Percentiles rank a stretch among this genome's conserved stretches.
These are phyloP conservation scores for Ceratina australensis DNA, from an alignment of 1,140 invertebrate genomes.

Conservation along the genomic window DNA sequence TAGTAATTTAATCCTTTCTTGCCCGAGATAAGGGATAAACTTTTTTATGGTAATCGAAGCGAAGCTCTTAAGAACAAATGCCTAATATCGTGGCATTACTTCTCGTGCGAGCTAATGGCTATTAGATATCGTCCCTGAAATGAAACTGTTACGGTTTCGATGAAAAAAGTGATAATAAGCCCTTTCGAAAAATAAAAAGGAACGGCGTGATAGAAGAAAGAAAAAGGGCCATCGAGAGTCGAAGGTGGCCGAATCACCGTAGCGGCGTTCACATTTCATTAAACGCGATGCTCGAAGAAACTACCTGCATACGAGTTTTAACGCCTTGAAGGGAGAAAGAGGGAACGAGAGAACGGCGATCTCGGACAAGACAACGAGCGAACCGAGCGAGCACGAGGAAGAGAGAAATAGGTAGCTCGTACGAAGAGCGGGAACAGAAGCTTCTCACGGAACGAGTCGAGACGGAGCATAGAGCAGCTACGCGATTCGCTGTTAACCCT, in stretches of 20 bases:
- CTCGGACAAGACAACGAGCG: not conserved
- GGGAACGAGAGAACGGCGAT: not conserved
- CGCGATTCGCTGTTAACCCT: conserved; percentile 39
- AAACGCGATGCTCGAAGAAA: conserved; percentile 50
- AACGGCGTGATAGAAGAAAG: not conserved
- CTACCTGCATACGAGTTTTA: conserved; percentile 43
- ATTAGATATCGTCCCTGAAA: no score
- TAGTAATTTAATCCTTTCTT: not conserved
- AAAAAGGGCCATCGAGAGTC: conserved; percentile 16
- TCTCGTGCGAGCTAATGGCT: no score
- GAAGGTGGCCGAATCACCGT: conserved; percentile 50
- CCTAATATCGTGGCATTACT: no score
- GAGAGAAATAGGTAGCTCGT: conserved; percentile 13
- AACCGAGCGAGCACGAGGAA: not conserved
- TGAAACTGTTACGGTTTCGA: no score
- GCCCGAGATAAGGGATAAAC: not conserved
- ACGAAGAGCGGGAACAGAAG: conserved; percentile 36
- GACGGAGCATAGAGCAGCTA: conserved; percentile 35
- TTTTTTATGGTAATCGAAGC: not conserved
- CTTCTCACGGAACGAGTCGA: conserved; percentile 59
- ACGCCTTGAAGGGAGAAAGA: conserved; percentile 10
- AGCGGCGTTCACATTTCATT: conserved; percentile 60
- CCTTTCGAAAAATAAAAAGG: not conserved
- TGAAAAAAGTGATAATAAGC: no score
- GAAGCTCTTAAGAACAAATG: not conserved